These are phyloP conservation scores for Temnothorax rugatulus DNA, from an alignment of 2,888 invertebrate species.

Conservation along the genomic window DNA sequence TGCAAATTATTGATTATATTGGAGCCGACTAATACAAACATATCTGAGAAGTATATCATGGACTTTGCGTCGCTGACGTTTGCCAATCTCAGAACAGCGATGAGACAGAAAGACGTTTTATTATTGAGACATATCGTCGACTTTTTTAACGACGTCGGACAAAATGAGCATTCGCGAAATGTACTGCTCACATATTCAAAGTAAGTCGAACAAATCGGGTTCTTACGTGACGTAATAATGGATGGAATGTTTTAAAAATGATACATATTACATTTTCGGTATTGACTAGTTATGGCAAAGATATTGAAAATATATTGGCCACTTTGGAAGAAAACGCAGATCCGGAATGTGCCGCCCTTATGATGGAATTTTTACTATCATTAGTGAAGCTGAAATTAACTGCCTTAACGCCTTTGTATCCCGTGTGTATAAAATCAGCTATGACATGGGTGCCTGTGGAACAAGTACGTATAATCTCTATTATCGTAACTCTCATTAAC, in stretches of 20 bases:
- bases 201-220: conserved; percentile 68
- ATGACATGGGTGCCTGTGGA: conserved; percentile 87
- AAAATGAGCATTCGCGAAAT: conserved; percentile 82
- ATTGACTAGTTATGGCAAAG: conserved; percentile 82
- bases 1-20: conserved; percentile 88
- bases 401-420: conserved; percentile 84
- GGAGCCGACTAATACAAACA: conserved; percentile 87
- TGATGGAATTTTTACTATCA: conserved; percentile 87
- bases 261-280: not conserved
- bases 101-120: conserved; percentile 85
- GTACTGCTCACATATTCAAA: conserved; percentile 81
- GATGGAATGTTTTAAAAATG: not conserved
- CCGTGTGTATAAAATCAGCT: conserved; percentile 85
- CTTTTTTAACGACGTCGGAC: conserved; percentile 87
- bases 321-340: conserved; percentile 82
- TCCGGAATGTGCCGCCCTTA: conserved; percentile 86
- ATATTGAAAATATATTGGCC: conserved; percentile 84
- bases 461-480: conserved; percentile 73
- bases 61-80: conserved; percentile 87
- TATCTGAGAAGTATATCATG: conserved; percentile 86
- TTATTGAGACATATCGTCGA: conserved; percentile 87
- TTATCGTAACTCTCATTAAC: not conserved
- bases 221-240: conserved; percentile 7
- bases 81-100: conserved; percentile 86
- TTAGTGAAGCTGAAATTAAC: conserved; percentile 86